A percentile compares a stretch with the other conserved stretches of the same genome.
Conservation (phyloP, 2,113 vertebrate genomes). For the Glaucomys volans region DNA sequence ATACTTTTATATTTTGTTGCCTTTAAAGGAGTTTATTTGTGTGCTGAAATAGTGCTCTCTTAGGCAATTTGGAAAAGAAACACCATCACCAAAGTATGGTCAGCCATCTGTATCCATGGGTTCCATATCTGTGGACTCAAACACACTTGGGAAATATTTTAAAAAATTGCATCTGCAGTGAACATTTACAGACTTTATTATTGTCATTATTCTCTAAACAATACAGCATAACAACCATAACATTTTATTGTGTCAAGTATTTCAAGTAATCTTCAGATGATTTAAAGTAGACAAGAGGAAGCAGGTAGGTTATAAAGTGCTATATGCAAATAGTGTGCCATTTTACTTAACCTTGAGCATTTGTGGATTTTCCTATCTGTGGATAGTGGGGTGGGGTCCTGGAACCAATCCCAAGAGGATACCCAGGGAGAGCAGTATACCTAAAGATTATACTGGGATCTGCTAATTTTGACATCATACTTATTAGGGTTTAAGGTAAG, state of each 20-base stretch:
- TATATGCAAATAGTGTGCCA: not conserved
- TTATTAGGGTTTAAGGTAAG: not conserved
- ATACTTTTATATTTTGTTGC: conserved; percentile 72
- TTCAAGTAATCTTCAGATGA: not conserved
- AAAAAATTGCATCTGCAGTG: not conserved
- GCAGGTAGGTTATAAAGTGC: not conserved
- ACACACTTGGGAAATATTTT: not conserved
- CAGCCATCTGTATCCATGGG: not conserved
- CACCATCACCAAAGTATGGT: not conserved
- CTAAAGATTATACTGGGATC: not conserved
- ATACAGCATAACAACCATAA: not conserved
- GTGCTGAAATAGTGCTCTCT: conserved; percentile 22
- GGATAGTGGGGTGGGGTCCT: not conserved
- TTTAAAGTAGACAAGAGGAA: not conserved
- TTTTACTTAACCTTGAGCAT: not conserved
- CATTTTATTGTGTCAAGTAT: not conserved
- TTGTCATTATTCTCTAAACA: not conserved
- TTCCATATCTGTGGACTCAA: not conserved
- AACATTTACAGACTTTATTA: not conserved
- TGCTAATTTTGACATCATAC: conserved; percentile 15
- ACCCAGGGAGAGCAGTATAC: not conserved
- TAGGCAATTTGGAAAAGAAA: conserved; percentile 39
- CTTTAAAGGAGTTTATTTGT: conserved; percentile 60
- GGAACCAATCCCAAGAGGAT: not conserved
- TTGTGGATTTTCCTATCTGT: not conserved